Evolutionary conservation across 2,797 vertebrate species (phyloP).

Genomic region (Glyptemys insculpta): DNA sequence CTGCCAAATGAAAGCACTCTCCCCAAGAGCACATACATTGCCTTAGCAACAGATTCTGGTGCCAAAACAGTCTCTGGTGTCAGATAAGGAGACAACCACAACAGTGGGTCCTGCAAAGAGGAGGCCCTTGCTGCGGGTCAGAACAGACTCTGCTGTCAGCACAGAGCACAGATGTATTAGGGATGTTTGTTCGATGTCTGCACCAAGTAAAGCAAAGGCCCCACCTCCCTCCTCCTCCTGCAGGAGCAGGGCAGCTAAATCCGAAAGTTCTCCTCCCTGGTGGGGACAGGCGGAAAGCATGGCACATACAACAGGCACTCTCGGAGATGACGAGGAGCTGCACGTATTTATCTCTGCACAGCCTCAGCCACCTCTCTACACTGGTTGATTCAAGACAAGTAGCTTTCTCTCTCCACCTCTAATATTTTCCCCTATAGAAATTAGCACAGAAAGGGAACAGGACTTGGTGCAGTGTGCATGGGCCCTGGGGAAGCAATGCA

Average conservation of each 20-base stretch:
- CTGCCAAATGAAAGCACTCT: background rate
- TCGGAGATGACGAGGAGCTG: background rate
- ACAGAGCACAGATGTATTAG: rapidly evolving
- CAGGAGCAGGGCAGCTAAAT: background rate
- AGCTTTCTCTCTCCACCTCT: background rate
- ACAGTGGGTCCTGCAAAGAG: rapidly evolving
- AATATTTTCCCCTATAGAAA: background rate
- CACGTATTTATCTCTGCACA: background rate
- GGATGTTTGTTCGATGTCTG: background rate
- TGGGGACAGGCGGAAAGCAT: rapidly evolving
- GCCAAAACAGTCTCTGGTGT: background rate
- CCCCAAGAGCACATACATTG: background rate
- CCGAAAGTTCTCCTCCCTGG: background rate
- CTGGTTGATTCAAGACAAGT: background rate
- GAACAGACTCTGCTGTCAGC: background rate
- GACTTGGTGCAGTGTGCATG: background rate
- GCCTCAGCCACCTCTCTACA: background rate
- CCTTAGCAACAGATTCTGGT: background rate
- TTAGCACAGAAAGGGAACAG: background rate
- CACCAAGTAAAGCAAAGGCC: background rate
- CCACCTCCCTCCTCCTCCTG: background rate
- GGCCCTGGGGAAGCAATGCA: background rate
- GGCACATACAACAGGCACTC: background rate
- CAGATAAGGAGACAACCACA: background rate
- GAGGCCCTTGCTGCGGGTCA: background rate